phyloP scores from a whole-genome alignment of 2,888 invertebrate species.

The Odontocerum albicorne region DNA sequence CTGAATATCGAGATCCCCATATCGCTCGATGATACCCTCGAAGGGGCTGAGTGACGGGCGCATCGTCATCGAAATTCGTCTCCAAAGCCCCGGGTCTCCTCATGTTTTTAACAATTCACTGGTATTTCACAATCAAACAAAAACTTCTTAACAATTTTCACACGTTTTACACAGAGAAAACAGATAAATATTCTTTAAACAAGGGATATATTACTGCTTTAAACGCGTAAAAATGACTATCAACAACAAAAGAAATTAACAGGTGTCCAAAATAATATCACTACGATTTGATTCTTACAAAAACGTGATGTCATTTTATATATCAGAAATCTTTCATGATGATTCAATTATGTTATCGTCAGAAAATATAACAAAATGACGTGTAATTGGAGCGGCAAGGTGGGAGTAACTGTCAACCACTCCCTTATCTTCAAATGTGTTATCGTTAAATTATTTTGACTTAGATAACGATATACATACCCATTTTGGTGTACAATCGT shows the following conservation, averaged over 20 bases:
- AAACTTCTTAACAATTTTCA: no score
- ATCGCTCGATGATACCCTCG: background rate
- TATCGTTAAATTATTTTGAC: conserved; percentile 8
- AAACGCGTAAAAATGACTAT: no score
- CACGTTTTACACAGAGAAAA: no score
- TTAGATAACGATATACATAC: conserved; percentile 22
- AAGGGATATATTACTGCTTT: no score
- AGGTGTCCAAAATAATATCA: no score
- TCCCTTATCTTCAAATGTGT: conserved; percentile 24
- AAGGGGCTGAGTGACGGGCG: conserved; percentile 42
- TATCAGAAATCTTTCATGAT: conserved; percentile 5
- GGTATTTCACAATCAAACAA: no score
- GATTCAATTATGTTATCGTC: conserved; percentile 15
- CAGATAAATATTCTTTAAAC: no score
- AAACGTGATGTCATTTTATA: background rate
- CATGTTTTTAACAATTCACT: no score
- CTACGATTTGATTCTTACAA: no score
- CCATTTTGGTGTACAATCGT: conserved; percentile 19
- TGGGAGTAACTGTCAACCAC: conserved; percentile 26
- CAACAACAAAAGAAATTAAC: no score
- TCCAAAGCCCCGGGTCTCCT: conserved; percentile 39
- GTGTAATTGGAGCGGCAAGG: conserved; percentile 4
- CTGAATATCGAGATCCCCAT: conserved; percentile 31
- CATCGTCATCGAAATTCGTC: conserved; percentile 50
- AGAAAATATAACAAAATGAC: conserved; percentile 9